Conservation (phyloP, 2,113 vertebrate genomes). For the Corythaeola cristata region DNA sequence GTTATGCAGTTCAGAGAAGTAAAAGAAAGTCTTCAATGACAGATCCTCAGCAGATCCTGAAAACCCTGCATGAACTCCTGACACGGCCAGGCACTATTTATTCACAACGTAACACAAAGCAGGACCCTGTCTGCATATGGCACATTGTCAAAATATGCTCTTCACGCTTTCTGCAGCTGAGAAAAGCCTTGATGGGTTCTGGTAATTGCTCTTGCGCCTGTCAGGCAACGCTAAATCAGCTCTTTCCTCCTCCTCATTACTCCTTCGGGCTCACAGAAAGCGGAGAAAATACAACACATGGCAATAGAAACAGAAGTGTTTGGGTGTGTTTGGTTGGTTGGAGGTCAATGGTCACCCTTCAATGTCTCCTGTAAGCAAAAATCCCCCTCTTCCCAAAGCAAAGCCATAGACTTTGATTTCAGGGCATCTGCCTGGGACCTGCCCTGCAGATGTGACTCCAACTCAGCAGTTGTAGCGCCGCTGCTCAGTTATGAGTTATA, state of each 20-base stretch:
- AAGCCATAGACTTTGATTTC: not conserved
- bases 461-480: not conserved
- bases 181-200: conserved; percentile 23
- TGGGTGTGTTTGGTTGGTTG: not conserved
- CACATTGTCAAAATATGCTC: not conserved
- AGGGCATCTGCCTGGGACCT: not conserved
- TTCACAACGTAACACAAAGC: conserved; percentile 19
- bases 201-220: not conserved
- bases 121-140: conserved; percentile 20
- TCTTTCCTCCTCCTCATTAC: not conserved
- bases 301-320: not conserved
- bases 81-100: not conserved
- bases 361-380: not conserved
- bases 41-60: not conserved
- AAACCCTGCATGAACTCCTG: not conserved
- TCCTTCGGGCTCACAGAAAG: not conserved
- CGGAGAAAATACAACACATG: not conserved
- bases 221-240: not conserved
- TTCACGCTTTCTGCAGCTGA: not conserved
- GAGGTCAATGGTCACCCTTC: not conserved
- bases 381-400: not conserved
- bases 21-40: not conserved
- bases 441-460: not conserved
- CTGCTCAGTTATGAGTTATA: not conserved
- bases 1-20: not conserved